Evolutionary conservation across 2,888 invertebrate species (phyloP).

Genomic region (Tachina lurida): DNA sequence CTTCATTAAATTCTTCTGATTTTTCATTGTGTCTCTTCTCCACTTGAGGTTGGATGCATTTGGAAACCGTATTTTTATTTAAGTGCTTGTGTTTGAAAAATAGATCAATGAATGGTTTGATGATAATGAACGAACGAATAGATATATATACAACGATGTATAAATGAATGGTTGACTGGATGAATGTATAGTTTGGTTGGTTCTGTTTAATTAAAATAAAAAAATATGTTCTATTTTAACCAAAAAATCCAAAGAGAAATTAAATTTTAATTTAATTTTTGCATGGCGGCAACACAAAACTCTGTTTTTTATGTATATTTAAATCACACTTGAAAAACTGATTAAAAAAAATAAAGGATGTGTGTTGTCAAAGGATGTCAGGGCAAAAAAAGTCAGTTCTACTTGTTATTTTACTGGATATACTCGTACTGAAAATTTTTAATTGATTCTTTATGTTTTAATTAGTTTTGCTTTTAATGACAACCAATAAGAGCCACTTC

Average conservation of each 20-base stretch:
- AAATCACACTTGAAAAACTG: constrained; percentile 6
- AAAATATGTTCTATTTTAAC: not conserved
- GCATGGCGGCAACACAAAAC: not conserved
- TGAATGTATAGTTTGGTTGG: constrained; percentile 21
- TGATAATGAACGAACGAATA: constrained; percentile 32
- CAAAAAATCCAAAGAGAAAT: constrained; percentile 26
- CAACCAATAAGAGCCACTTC: constrained; percentile 25
- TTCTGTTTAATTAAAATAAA: constrained; percentile 32
- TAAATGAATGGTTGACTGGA: constrained; percentile 14
- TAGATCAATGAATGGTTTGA: constrained; percentile 49
- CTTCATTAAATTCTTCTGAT: constrained; percentile 66
- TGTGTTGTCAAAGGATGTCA: not conserved
- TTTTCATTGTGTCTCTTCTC: constrained; percentile 54
- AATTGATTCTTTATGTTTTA: constrained; percentile 19
- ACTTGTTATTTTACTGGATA: constrained; percentile 4
- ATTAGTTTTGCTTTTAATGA: constrained; percentile 6
- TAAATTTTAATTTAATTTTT: constrained; percentile 48
- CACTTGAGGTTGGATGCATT: constrained; percentile 50
- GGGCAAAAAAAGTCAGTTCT: not conserved
- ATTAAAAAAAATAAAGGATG: not conserved
- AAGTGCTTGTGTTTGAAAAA: constrained; percentile 42
- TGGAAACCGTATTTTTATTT: constrained; percentile 55
- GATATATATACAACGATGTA: constrained; percentile 8
- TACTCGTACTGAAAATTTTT: not conserved
- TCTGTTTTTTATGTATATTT: not conserved